Base-by-base conservation (phyloP, 2,797 vertebrate genomes). In the Denticeps clupeoides region DNA sequence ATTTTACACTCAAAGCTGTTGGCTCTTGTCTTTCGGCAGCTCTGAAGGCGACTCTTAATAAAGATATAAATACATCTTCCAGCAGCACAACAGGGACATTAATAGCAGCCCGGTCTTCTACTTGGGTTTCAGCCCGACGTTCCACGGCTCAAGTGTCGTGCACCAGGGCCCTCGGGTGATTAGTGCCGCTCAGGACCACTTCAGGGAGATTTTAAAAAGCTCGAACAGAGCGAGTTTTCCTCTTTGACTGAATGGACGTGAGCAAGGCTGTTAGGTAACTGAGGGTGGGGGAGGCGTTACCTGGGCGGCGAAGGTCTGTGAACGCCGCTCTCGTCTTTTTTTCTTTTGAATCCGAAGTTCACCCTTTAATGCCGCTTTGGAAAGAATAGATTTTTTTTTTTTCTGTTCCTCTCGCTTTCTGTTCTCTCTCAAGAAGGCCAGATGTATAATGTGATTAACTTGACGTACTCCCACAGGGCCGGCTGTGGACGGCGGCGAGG, bases 11-110 rank as follows among this genome's bases (percentile, higher is more conserved):
- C 16, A 28, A n/a, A 29, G 35, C 49, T 35, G 49, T 33, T 35
- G 40, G 7, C 19, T 8, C 29, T 29, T 51, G 49, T 25, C 49
- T 33, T 31, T 35, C 49, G 33, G 24, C 49, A 47, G 4, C 37
- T 29, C 7, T 18, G 18, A 49, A 41, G 49, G 41, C 11, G 29
- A n/a, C 49, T 26, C 19, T 26, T 23, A 6, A 5, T 19, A 35
- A 51, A 18, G 40, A 16, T 51, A 51, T 51, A 51, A 43, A 51
- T 51, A 51, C 22, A 28, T 4, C 28, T 33, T 23, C 32, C 49
- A 51, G 13, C 29, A 26, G 38, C 38, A 50, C 24, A 50, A 21
- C 37, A 12, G 18, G 13, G 35, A 19, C 50, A 22, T 10, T 22
- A 29, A 41, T 41, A 41, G 37, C 3, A 41, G 7, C 38, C 19